Evolutionary conservation across 2,113 vertebrate genomes (phyloP).

Genomic region (Pluvianellus socialis): DNA sequence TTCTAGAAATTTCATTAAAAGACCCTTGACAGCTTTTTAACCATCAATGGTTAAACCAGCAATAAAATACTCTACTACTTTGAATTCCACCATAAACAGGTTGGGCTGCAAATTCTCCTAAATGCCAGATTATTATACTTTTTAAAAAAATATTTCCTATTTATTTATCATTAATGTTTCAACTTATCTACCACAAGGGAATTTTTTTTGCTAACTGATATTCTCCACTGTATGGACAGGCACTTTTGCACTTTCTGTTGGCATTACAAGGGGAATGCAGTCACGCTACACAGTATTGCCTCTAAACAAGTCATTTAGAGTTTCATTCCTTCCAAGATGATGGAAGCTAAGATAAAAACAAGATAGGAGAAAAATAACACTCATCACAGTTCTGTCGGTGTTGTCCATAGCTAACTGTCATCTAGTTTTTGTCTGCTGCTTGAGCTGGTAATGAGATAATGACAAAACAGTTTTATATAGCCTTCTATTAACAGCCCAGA

Average conservation of each 20-base stretch:
- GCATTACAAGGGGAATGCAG: conserved; percentile 4
- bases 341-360: not conserved
- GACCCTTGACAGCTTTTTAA: not conserved
- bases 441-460: not conserved
- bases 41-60: not conserved
- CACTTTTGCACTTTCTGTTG: not conserved
- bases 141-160: not conserved
- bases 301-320: not conserved
- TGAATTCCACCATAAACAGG: not conserved
- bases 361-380: not conserved
- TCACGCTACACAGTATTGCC: not conserved
- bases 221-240: not conserved
- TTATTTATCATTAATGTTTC: not conserved
- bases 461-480: not conserved
- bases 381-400: not conserved
- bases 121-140: not conserved
- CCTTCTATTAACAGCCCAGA: not conserved
- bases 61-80: not conserved
- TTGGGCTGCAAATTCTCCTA: not conserved
- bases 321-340: not conserved
- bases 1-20: not conserved
- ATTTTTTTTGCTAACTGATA: not conserved
- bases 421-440: conserved; percentile 10
- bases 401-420: not conserved
- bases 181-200: not conserved